A percentile compares a stretch with the other conserved stretches of the same genome.
Conservation (phyloP, 2,113 vertebrate species). For the Narcine bancroftii region DNA sequence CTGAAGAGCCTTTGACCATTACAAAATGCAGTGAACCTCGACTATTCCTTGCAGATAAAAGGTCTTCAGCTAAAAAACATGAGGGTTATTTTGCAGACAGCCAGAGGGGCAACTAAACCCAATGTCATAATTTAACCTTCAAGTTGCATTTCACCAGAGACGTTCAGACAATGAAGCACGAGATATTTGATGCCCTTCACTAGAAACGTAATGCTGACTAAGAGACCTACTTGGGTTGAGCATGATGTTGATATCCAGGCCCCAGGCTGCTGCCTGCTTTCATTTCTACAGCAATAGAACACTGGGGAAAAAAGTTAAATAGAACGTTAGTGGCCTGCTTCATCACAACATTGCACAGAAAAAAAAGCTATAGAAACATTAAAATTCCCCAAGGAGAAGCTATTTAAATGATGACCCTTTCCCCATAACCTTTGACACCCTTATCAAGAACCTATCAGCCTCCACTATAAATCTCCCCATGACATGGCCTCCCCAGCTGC, state of each 20-base stretch:
- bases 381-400: too few species aligned
- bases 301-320: slow-evolving; percentile 54
- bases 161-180: neutral
- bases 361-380: neutral
- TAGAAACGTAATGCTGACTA: neutral
- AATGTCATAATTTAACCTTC: neutral
- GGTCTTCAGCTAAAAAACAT: neutral
- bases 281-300: slow-evolving; percentile 84
- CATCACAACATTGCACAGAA: neutral
- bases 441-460: too few species aligned
- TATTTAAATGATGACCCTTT: too few species aligned
- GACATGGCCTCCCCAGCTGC: too few species aligned
- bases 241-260: slow-evolving; percentile 76
- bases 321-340: neutral
- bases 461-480: too few species aligned
- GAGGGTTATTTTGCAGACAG: neutral
- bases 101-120: neutral
- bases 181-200: neutral
- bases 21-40: neutral
- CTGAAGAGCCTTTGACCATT: neutral
- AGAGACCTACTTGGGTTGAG: slow-evolving; percentile 76
- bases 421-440: too few species aligned
- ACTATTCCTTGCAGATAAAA: neutral
- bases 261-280: slow-evolving; percentile 78
- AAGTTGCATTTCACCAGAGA: neutral